Evolutionary conservation across 2,888 invertebrate genomes (phyloP), one percentile per base, ranked within the genome.

Genomic region (Polymixis flavicincta): DNA sequence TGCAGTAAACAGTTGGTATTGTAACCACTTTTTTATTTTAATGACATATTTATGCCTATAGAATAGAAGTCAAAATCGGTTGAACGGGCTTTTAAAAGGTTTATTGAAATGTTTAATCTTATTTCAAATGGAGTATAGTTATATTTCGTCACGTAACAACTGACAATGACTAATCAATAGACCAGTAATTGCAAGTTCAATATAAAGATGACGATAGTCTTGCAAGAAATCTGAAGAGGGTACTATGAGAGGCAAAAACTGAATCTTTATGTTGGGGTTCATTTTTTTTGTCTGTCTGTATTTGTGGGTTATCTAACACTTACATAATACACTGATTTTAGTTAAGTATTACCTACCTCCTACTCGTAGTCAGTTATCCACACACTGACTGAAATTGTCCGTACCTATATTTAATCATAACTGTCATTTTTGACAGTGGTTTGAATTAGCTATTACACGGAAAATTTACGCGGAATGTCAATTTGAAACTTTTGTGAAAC

Each of bases 91-190:
- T 2, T 32, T 3, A 32, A 32, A 32, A 32, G 32, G 32, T 32
- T 32, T 32, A 32, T 32, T 32, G 2, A 32, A 32, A 32, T 32
- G 32, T 32, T 4, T 32, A 32, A 32, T 32, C 32, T 32, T 32
- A 32, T 32, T 32, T 32, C 32, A 32, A 32, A 32, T 32, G 32
- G 32, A 32, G 32, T 32, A 32, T 32, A 60, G 22, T 65, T 66
- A 48, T 37, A 57, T 63, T 55, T 55, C 22, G 22, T 55, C 6
- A 52, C 45, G 28, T 19, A 57, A 45, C 19, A 25, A 57, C 13
- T 54, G 52, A 64, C 57, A 68, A 64, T 64, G 76, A 32, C 28
- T 63, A 67, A 82, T 75, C 28, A 76, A 64, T 68, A 54, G 48
- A 42, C 8, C 8, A 57, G 37, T 79, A 76, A 70, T 70, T 22